These are phyloP conservation scores for Calameuta pallipes DNA, from an alignment of 2,888 invertebrate species.

Conservation along the genomic window DNA sequence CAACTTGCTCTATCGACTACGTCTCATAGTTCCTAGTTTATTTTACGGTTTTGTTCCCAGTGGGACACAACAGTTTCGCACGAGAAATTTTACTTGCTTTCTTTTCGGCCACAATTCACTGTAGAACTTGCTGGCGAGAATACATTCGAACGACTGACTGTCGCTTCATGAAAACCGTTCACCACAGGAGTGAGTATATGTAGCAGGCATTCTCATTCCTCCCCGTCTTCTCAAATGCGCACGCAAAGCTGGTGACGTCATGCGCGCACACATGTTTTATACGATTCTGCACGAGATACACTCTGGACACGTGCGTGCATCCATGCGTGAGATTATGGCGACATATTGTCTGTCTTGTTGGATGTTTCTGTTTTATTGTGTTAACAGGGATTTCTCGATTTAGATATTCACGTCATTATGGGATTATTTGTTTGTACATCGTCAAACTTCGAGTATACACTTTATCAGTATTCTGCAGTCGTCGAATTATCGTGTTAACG, in stretches of 20 bases:
- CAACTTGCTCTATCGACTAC: not conserved
- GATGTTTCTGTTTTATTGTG: not conserved
- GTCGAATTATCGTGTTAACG: not conserved
- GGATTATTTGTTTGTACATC: not conserved
- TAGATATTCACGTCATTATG: not conserved
- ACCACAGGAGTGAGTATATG: not conserved
- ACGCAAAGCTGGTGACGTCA: not conserved
- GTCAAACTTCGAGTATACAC: not conserved
- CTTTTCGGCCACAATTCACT: not conserved
- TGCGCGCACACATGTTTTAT: not conserved
- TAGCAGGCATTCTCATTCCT: not conserved
- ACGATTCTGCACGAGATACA: not conserved
- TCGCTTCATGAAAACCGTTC: not conserved
- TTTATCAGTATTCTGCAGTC: not conserved
- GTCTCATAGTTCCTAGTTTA: not conserved
- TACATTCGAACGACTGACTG: not conserved
- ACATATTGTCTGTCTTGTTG: not conserved
- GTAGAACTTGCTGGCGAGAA: not conserved
- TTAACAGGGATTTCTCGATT: not conserved
- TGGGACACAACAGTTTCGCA: not conserved
- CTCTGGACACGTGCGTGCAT: not conserved
- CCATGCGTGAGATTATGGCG: not conserved
- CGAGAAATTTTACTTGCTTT: not conserved
- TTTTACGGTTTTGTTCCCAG: not conserved
- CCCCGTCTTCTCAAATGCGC: not conserved